phyloP scores from a whole-genome alignment of 1,140 invertebrate genomes.

The Sarcophaga peregrina region DNA sequence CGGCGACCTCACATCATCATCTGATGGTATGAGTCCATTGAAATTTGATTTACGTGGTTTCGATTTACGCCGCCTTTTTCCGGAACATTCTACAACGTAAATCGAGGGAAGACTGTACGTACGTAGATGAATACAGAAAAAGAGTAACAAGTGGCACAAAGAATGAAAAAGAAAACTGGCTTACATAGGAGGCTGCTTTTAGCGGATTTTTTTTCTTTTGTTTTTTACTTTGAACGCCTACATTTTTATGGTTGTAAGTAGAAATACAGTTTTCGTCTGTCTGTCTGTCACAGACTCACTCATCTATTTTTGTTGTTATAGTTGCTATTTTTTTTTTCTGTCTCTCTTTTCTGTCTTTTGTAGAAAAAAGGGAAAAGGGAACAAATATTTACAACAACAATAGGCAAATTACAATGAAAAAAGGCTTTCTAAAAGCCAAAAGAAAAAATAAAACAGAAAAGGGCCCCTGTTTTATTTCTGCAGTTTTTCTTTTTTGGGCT shows the following conservation, averaged over 20 bases:
- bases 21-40: too few relatives aligned
- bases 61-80: too few relatives aligned
- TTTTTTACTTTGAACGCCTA: neutral
- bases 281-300: neutral
- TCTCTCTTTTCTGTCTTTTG: too few relatives aligned
- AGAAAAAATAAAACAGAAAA: neutral
- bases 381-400: neutral
- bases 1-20: too few relatives aligned
- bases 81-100: too few relatives aligned
- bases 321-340: neutral
- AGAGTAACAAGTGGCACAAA: conserved; percentile 18
- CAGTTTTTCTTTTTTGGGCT: too few relatives aligned
- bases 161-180: neutral
- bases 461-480: too few relatives aligned
- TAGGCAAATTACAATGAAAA: neutral
- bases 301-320: neutral
- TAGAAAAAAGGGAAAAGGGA: too few relatives aligned
- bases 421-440: neutral
- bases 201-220: neutral
- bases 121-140: neutral
- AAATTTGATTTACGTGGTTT: too few relatives aligned
- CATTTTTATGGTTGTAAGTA: neutral
- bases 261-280: neutral
- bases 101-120: too few relatives aligned
- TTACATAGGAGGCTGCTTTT: too few relatives aligned